Evolutionary conservation across 2,888 invertebrate species (phyloP).

Genomic region (Diarsia mendica): DNA sequence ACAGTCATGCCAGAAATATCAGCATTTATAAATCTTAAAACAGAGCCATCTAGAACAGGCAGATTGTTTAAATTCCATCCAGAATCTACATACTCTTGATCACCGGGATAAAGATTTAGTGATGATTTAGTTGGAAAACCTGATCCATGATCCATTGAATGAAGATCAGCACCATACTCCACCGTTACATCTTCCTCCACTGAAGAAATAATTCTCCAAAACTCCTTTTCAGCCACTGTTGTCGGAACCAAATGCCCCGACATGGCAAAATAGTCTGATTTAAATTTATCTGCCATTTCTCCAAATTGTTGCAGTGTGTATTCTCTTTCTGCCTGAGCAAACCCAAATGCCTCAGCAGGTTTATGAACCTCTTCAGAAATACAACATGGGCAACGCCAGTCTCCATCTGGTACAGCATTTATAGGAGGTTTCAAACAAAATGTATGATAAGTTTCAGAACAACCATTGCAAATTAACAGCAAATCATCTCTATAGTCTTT

Average conservation of each 20-base stretch:
- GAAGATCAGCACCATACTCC: slow-evolving; percentile 95
- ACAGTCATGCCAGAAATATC: slow-evolving; percentile 94
- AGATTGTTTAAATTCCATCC: slow-evolving; percentile 95
- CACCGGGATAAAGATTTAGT: slow-evolving; percentile 90
- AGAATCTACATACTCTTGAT: slow-evolving; percentile 92
- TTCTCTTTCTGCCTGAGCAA: slow-evolving; percentile 93
- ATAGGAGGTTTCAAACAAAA: slow-evolving; percentile 93
- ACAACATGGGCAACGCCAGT: slow-evolving; percentile 94
- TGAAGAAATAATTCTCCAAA: slow-evolving; percentile 94
- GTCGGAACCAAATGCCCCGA: slow-evolving; percentile 92
- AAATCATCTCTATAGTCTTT: slow-evolving; percentile 92
- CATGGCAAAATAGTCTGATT: slow-evolving; percentile 93
- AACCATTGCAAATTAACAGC: slow-evolving; percentile 93
- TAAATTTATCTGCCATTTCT: slow-evolving; percentile 95
- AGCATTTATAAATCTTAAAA: slow-evolving; percentile 93
- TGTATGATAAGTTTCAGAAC: slow-evolving; percentile 93
- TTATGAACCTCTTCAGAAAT: slow-evolving; percentile 92
- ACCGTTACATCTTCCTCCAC: slow-evolving; percentile 94
- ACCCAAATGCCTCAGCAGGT: slow-evolving; percentile 93
- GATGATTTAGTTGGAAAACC: slow-evolving; percentile 93
- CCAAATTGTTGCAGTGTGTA: slow-evolving; percentile 94
- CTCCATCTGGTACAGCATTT: slow-evolving; percentile 92
- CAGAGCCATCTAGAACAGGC: slow-evolving; percentile 92
- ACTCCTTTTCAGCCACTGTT: slow-evolving; percentile 92
- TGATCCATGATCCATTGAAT: slow-evolving; percentile 94